Base-by-base conservation (phyloP, 2,113 vertebrate genomes). In the Ellobius talpinus region DNA sequence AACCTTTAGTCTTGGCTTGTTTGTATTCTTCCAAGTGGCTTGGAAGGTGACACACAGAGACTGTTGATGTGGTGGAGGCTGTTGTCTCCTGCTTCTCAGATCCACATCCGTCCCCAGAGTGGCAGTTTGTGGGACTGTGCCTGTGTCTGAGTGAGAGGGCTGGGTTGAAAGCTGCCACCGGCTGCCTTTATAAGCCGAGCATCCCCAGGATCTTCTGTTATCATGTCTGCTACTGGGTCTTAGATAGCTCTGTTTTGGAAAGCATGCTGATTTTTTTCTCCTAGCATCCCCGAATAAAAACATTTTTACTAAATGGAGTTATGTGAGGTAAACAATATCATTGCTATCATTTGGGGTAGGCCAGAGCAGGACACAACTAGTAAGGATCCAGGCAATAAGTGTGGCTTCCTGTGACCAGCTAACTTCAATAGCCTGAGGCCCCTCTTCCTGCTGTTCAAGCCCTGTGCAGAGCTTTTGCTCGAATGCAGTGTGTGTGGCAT, bases 11-110 rank as follows among this genome's bases (percentile, higher is more conserved):
- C n/a, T 39, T 65, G 11, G 36, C 16, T 70, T 3, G 73, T 16
- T 65, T 79, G 74, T 70, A 13, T 81, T 61, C 11, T 74, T n/a
- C 13, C 0, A 0, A 16, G 86, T 77, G 77, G n/a, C 39, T 17
- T 73, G 58, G 87, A 94, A 76, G 50, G 61, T 7, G 65, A 14
- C 55, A 92, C 95, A 95, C 93, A 91, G 90, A 88, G 91, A 97
- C 88, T 63, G 2, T 65, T 89, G 89, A 0, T 0, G 24, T 29
- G 33, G 3, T 12, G 33, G 12, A 13, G 82, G 92, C 82, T 81
- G 42, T 33, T 63, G 73, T 26, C 68, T 58, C 92, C 50, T 26
- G 8, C 39, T 81, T 21, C 42, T 45, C 63, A 58, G 42, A 23
- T 89, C 42, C 76, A 21, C 4, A 42, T 47, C 39, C n/a, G 58